Evolutionary conservation across 2,888 invertebrate genomes (phyloP).

Genomic region (Drosophila siamana): DNA sequence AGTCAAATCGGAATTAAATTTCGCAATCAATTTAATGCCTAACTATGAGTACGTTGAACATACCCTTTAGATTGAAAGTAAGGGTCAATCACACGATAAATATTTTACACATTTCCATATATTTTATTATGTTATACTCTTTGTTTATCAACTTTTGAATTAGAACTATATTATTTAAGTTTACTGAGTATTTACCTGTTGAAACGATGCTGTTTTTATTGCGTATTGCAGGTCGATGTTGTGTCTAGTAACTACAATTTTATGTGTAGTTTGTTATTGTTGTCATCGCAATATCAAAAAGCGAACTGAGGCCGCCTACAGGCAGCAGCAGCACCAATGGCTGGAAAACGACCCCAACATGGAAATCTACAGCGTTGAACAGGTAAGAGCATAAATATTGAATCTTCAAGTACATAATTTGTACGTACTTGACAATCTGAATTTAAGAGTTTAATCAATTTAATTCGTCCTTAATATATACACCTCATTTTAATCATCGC

Average conservation of each 20-base stretch:
- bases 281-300: slow-evolving; percentile 86
- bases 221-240: slow-evolving; percentile 90
- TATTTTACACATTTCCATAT: background rate
- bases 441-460: no score
- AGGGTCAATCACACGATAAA: background rate
- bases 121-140: no score
- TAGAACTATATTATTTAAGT: no score
- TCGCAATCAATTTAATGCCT: slow-evolving; percentile 28
- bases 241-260: slow-evolving; percentile 91
- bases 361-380: slow-evolving; percentile 86
- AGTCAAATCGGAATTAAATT: slow-evolving; percentile 36
- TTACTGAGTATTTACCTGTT: slow-evolving; percentile 24
- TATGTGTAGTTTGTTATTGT: slow-evolving; percentile 92
- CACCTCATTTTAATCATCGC: no score
- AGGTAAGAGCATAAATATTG: no score
- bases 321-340: slow-evolving; percentile 84
- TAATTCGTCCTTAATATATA: no score
- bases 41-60: background rate
- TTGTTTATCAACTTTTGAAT: no score
- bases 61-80: no score
- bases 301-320: slow-evolving; percentile 84
- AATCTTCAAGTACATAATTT: no score
- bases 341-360: slow-evolving; percentile 85
- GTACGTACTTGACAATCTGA: no score
- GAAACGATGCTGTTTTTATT: background rate